Percentiles rank a stretch among this genome's conserved stretches.
Evolutionary conservation across 2,113 vertebrate genomes (phyloP).

Genomic region (Percina caprodes): DNA sequence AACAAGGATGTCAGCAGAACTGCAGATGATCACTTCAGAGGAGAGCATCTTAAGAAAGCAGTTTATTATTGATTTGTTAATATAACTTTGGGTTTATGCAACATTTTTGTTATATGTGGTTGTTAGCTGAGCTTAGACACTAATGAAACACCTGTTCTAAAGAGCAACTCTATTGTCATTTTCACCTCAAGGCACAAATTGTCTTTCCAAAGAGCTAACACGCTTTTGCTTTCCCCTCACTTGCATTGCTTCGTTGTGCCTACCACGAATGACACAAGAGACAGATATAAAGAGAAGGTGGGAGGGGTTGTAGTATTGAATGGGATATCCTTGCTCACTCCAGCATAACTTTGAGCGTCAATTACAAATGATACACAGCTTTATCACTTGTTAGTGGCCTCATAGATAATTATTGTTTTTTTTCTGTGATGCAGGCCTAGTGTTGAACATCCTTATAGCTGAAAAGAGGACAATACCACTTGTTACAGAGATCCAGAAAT

Average conservation of each 20-base stretch:
- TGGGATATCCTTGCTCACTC: background rate
- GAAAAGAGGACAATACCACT: background rate
- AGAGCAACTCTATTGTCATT: background rate
- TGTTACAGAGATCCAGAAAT: background rate
- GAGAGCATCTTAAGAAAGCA: conserved; percentile 17
- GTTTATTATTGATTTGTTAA: conserved; percentile 43
- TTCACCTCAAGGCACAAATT: background rate
- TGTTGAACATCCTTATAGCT: background rate
- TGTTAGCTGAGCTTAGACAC: background rate
- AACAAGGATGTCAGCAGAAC: conserved; percentile 41
- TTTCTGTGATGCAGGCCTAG: background rate
- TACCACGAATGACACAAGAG: background rate
- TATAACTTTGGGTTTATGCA: conserved; percentile 4
- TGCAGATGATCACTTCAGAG: conserved; percentile 30
- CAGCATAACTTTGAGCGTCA: background rate
- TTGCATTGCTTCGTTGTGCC: background rate
- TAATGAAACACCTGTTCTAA: background rate
- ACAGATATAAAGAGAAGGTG: background rate
- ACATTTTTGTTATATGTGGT: conserved; percentile 2
- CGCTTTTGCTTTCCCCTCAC: background rate
- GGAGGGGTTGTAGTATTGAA: background rate
- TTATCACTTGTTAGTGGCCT: background rate
- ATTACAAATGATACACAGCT: background rate
- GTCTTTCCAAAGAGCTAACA: background rate
- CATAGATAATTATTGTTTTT: background rate